Base-by-base conservation (phyloP, 2,113 vertebrate species). In the Mobula hypostoma region DNA sequence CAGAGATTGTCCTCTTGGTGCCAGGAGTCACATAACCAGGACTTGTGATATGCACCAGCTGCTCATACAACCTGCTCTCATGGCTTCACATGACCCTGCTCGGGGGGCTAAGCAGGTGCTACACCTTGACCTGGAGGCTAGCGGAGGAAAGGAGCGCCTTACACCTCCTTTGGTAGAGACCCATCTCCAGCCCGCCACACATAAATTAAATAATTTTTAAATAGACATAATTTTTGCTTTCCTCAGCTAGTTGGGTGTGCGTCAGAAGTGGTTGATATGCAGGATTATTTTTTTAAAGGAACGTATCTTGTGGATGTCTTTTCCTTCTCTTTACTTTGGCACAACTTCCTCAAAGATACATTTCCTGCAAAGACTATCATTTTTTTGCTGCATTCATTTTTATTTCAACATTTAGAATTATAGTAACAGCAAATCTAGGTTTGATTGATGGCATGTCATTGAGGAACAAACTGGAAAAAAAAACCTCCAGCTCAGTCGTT, bases 351-450 rank as follows among this genome's bases (percentile, higher is more conserved):
- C 68, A 70, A 61, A 48, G 66, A 48, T 93, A 40, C 11, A 93
- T 32, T 93, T 93, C 32, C 91, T 93, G 91, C 66, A 92, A 32
- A 27, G 68, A 27, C 68, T 27, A 93, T 93, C 24, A 74, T 93
- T 74, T 72, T 66, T 93, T 74, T 74, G 91, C 91, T 93, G 68
- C 56, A 68, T 74, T 93, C 68, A 93, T 93, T 93, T 36, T 48
- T 74, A 93, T 93, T 93, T 68, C 91, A 24, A 91, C 88, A 91
- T 61, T 92, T 70, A 63, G 70, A 72, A 92, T 92, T 72, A 92
- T 72, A 66, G 90, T 24, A 92, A 72, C 90, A 92, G 36, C n/a
- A 92, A 93, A 76, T 14, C 68, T 72, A 70, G 70, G 48, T 93
- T 93, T 93, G 70, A 93, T 93, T 93, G 68, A 93, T 70, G 66